phyloP scores from a whole-genome alignment of 2,113 vertebrate species.

The Sylvia atricapilla region DNA sequence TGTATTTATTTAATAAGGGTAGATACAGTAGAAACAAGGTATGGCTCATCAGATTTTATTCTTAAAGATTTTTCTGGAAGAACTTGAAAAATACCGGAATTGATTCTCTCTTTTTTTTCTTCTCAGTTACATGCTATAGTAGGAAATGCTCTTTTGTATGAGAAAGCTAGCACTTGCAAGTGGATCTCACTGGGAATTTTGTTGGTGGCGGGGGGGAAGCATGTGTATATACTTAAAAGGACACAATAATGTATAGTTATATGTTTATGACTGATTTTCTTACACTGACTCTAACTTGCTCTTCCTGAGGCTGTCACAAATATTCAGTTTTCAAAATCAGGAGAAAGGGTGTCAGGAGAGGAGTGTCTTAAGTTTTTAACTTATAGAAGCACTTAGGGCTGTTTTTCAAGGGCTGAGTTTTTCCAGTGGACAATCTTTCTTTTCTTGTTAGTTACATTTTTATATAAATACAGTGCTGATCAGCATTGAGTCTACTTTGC shows the following conservation, averaged over 20 bases:
- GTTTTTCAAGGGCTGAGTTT: neutral
- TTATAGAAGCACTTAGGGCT: neutral
- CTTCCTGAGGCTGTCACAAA: neutral
- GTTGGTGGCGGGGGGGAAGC: no score
- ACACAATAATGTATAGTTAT: neutral
- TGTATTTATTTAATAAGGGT: neutral
- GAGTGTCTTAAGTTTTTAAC: neutral
- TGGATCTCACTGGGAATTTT: neutral
- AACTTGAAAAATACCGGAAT: neutral
- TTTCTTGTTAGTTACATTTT: neutral
- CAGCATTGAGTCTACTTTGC: rapidly evolving
- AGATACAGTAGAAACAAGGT: neutral
- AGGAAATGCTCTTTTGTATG: neutral
- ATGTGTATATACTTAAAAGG: neutral
- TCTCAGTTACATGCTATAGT: neutral
- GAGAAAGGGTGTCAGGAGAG: neutral
- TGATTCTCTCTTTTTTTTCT: neutral
- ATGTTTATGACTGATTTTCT: neutral
- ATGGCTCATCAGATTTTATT: neutral
- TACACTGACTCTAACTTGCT: neutral
- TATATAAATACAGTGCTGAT: neutral
- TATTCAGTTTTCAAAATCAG: neutral
- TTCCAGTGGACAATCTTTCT: neutral
- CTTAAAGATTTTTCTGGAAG: neutral
- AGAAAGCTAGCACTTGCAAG: neutral